Evolutionary conservation across 2,888 invertebrate species (phyloP).

Genomic region (Pterostichus madidus): DNA sequence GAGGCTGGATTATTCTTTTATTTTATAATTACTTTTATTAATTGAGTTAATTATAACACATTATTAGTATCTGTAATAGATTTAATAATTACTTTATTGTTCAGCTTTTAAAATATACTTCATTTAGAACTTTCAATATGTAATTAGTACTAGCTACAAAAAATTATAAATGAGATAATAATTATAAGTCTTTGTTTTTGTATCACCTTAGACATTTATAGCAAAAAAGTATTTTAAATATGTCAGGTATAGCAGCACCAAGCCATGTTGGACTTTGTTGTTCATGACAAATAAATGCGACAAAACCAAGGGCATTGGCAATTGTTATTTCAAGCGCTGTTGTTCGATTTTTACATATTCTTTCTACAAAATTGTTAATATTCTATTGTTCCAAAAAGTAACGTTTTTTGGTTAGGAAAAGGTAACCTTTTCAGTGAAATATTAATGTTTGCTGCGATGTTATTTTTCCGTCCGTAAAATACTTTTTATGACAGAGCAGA

Average conservation of each 20-base stretch:
- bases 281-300: no score
- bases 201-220: neutral
- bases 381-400: no score
- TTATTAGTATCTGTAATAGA: constrained; percentile 54
- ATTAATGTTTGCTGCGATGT: no score
- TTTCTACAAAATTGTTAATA: no score
- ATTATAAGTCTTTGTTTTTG: constrained; percentile 26
- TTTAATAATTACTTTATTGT: constrained; percentile 55
- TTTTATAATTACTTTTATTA: constrained; percentile 62
- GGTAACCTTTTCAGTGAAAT: no score
- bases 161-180: constrained; percentile 15
- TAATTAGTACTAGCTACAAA: constrained; percentile 32
- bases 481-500: no score
- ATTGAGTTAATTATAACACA: constrained; percentile 61
- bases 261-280: no score
- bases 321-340: no score
- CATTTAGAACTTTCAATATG: constrained; percentile 44
- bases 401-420: no score
- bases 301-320: no score
- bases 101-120: constrained; percentile 12
- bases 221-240: constrained; percentile 15
- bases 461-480: no score
- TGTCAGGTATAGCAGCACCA: neutral
- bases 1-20: constrained; percentile 33
- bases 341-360: no score